phyloP scores from a whole-genome alignment of 2,888 invertebrate genomes.

The Athripsodes cinereus region DNA sequence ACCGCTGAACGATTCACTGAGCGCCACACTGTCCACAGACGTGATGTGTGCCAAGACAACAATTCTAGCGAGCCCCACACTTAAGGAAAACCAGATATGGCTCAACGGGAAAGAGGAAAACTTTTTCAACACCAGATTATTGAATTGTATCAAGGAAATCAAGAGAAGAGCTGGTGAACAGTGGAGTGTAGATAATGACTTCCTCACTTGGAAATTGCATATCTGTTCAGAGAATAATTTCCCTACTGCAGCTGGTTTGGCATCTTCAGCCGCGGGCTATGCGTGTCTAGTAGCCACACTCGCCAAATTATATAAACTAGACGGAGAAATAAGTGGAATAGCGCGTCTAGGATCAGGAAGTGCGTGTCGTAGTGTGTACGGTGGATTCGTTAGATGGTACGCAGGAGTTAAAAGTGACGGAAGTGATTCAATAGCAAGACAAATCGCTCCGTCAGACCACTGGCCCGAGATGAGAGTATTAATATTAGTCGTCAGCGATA shows the following conservation, averaged over 20 bases:
- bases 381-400: slow-evolving; percentile 94
- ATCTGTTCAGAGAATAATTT: slow-evolving; percentile 94
- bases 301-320: slow-evolving; percentile 66
- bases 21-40: slow-evolving; percentile 79
- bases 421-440: slow-evolving; percentile 68
- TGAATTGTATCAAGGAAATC: slow-evolving; percentile 62
- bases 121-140: slow-evolving; percentile 64
- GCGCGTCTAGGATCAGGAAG: slow-evolving; percentile 91
- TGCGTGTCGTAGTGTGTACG: slow-evolving; percentile 90
- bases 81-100: slow-evolving; percentile 78
- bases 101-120: slow-evolving; percentile 79
- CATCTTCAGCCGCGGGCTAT: slow-evolving; percentile 97
- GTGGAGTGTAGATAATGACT: slow-evolving; percentile 38
- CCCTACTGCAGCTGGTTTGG: slow-evolving; percentile 96
- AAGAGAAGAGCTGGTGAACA: slow-evolving; percentile 40
- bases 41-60: slow-evolving; percentile 91
- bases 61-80: slow-evolving; percentile 64
- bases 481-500: slow-evolving; percentile 82
- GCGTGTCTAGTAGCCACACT: slow-evolving; percentile 84
- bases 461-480: slow-evolving; percentile 90
- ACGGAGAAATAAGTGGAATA: slow-evolving; percentile 66
- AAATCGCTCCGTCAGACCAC: slow-evolving; percentile 65
- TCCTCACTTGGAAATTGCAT: slow-evolving; percentile 61
- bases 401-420: slow-evolving; percentile 62
- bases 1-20: slow-evolving; percentile 94